Percentiles rank a stretch among this genome's conserved stretches.
Conservation (phyloP, 2,797 vertebrate species). For the Pterois miles region DNA sequence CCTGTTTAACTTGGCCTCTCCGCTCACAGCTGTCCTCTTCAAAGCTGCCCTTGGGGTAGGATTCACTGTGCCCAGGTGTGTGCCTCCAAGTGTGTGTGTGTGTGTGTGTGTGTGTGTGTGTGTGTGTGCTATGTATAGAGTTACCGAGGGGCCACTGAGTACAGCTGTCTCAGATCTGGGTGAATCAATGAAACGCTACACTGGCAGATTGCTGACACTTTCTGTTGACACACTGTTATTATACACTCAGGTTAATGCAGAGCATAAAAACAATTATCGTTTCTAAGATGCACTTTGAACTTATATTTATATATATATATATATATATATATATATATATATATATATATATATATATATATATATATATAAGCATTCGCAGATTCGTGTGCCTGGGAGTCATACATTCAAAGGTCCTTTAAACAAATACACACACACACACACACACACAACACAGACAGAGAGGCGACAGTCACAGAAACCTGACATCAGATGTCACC, state of each 20-base stretch:
- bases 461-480: conserved; percentile 42
- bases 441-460: conserved; percentile 33
- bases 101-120: conserved; percentile 4
- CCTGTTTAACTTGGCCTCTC: conserved; percentile 40
- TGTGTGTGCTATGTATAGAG: conserved; percentile 43
- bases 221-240: conserved; percentile 56
- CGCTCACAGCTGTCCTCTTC: conserved; percentile 39
- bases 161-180: conserved; percentile 63
- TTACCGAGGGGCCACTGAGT: conserved; percentile 60
- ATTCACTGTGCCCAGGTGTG: conserved; percentile 68
- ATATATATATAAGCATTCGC: too few species aligned
- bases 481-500: conserved; percentile 65
- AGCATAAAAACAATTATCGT: not conserved
- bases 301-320: too few species aligned
- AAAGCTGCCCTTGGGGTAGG: conserved; percentile 56
- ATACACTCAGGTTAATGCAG: conserved; percentile 22
- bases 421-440: not conserved
- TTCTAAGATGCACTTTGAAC: not conserved
- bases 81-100: conserved; percentile 16
- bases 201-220: conserved; percentile 58
- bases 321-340: too few species aligned
- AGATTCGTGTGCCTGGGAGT: not conserved
- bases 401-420: not conserved
- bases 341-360: too few species aligned
- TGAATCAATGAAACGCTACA: conserved; percentile 63